phyloP scores from a whole-genome alignment of 2,797 vertebrate species.

The Remorina albescens region DNA sequence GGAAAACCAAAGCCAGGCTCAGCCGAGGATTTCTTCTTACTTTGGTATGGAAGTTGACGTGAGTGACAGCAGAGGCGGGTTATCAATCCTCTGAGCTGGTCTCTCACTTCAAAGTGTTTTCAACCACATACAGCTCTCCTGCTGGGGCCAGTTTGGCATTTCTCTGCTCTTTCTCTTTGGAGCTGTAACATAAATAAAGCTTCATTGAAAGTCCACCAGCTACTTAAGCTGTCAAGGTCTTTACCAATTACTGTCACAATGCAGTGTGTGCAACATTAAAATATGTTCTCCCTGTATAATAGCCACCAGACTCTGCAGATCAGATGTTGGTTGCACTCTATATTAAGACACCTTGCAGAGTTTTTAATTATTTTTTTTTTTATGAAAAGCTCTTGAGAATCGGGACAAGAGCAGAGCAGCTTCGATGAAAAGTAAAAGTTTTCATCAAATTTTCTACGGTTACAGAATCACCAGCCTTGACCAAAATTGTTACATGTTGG shows the following conservation, averaged over 20 bases:
- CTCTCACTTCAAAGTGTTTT: slow-evolving; percentile 86
- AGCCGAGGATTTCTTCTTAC: slow-evolving; percentile 65
- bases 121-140: slow-evolving; percentile 78
- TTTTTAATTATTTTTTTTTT: too few species aligned
- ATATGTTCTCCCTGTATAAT: slow-evolving; percentile 73
- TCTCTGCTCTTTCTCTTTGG: slow-evolving; percentile 83
- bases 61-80: slow-evolving; percentile 84
- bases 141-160: slow-evolving; percentile 82
- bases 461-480: background rate
- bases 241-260: slow-evolving; percentile 87
- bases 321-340: slow-evolving; percentile 12
- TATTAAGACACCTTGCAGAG: slow-evolving; percentile 17
- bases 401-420: slow-evolving; percentile 2
- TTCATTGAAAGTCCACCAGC: slow-evolving; percentile 85
- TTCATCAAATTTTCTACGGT: background rate
- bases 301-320: slow-evolving; percentile 69
- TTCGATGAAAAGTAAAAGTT: background rate
- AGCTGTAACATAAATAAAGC: slow-evolving; percentile 88
- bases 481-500: background rate
- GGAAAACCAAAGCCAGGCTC: slow-evolving; percentile 75
- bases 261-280: slow-evolving; percentile 75
- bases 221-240: slow-evolving; percentile 89
- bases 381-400: background rate
- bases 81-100: slow-evolving; percentile 83
- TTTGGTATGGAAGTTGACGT: slow-evolving; percentile 72